Conservation (phyloP, 1,140 invertebrate genomes). For the Eurytemora carolleeae region DNA sequence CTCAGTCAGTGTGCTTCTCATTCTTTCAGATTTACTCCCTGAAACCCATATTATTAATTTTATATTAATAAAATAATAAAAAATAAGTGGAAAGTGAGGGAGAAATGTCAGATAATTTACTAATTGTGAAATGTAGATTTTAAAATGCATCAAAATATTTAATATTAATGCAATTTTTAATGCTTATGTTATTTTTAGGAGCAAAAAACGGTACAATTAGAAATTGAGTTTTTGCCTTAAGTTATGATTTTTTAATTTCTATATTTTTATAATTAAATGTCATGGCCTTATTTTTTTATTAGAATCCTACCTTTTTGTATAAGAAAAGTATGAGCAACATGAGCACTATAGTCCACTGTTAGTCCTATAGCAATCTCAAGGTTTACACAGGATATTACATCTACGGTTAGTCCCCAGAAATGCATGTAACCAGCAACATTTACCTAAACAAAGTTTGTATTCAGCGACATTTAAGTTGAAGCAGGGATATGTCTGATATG, state of each 20-base stretch:
- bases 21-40: slow-evolving; percentile 30
- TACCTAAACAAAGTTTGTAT: slow-evolving; percentile 20
- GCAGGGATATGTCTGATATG: too few relatives aligned
- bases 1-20: slow-evolving; percentile 43
- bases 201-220: too few relatives aligned
- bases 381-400: slow-evolving; percentile 60
- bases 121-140: too few relatives aligned
- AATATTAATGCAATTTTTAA: too few relatives aligned
- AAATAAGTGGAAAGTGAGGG: too few relatives aligned
- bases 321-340: slow-evolving; percentile 37
- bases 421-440: slow-evolving; percentile 63
- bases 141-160: too few relatives aligned
- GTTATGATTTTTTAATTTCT: too few relatives aligned
- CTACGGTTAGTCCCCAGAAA: slow-evolving; percentile 60
- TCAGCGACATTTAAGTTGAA: background rate
- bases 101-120: too few relatives aligned
- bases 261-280: too few relatives aligned
- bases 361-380: slow-evolving; percentile 64
- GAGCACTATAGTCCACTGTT: slow-evolving; percentile 69
- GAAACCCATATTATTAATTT: background rate
- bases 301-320: background rate
- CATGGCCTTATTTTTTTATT: too few relatives aligned
- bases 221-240: too few relatives aligned
- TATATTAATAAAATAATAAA: background rate
- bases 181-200: too few relatives aligned